A percentile compares a stretch with the other conserved stretches of the same genome.
Conservation (phyloP, 2,113 vertebrate genomes). For the Apteryx owenii region DNA sequence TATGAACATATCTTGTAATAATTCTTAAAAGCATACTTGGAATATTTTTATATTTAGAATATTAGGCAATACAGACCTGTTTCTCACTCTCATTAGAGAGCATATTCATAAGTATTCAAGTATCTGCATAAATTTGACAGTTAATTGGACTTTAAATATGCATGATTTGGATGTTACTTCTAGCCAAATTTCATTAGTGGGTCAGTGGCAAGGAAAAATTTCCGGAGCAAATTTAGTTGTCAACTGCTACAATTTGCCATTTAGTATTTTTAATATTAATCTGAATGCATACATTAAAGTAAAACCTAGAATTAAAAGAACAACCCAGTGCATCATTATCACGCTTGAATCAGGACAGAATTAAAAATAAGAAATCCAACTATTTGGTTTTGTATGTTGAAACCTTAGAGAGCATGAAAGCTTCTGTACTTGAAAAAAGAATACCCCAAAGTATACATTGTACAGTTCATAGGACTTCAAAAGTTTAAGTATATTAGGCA, state of each 20-base stretch:
- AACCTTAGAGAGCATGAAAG: background rate
- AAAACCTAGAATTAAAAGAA: background rate
- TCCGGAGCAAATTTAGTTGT: slow-evolving; percentile 10
- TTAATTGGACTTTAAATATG: slow-evolving; percentile 55
- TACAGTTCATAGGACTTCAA: slow-evolving; percentile 62
- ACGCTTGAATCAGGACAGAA: background rate
- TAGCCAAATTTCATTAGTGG: slow-evolving; percentile 17
- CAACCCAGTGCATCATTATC: background rate
- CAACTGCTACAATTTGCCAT: background rate
- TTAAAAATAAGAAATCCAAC: background rate
- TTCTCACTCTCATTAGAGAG: background rate
- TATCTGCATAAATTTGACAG: slow-evolving; percentile 49
- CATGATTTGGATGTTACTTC: slow-evolving; percentile 22
- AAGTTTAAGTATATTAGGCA: background rate
- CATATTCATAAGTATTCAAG: background rate
- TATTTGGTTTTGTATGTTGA: background rate
- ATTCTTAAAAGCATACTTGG: slow-evolving; percentile 23
- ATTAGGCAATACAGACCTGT: background rate
- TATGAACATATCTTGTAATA: background rate
- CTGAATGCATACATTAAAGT: background rate
- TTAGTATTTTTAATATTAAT: slow-evolving; percentile 7
- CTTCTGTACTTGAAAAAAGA: background rate
- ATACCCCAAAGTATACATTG: background rate
- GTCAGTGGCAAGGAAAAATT: background rate
- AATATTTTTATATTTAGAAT: background rate